Conservation (phyloP, 2,888 invertebrate genomes). For the Mesodorylaimus sp. region DNA sequence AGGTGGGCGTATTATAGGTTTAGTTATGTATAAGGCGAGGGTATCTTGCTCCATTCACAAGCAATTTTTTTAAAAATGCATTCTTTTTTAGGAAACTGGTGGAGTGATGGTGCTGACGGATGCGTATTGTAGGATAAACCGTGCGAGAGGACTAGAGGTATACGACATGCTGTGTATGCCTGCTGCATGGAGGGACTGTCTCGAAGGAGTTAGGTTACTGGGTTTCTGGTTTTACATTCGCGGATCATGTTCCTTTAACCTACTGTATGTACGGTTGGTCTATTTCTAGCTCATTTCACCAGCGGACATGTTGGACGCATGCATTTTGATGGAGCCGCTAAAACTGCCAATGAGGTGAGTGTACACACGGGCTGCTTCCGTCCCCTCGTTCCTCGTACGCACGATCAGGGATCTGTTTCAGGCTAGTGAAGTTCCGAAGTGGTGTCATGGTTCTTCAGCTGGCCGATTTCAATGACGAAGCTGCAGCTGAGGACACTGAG, state of each 20-base stretch:
- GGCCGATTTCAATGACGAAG: neutral
- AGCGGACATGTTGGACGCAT: constrained; percentile 83
- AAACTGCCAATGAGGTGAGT: constrained; percentile 32
- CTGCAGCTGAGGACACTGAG: neutral
- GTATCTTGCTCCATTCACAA: constrained; percentile 3
- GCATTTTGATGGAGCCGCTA: constrained; percentile 37
- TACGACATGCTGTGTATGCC: neutral
- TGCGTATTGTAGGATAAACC: constrained; percentile 85
- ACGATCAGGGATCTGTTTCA: neutral
- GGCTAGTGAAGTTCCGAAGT: neutral
- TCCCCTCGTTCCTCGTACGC: neutral
- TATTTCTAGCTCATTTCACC: constrained; percentile 57
- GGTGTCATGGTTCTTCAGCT: neutral
- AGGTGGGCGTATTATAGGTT: constrained; percentile 38
- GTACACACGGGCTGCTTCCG: neutral
- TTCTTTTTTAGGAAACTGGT: constrained; percentile 51
- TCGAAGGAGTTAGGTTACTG: too few species aligned
- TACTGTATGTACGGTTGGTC: too few species aligned
- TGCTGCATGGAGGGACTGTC: too few species aligned
- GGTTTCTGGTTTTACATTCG: too few species aligned
- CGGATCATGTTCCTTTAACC: too few species aligned
- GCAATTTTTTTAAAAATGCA: constrained; percentile 6
- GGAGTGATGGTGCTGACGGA: constrained; percentile 93
- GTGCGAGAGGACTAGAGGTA: constrained; percentile 75
- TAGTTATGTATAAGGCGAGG: neutral